Base-by-base conservation (phyloP, 2,888 invertebrate species). In the Lissocephala sabroskyi region DNA sequence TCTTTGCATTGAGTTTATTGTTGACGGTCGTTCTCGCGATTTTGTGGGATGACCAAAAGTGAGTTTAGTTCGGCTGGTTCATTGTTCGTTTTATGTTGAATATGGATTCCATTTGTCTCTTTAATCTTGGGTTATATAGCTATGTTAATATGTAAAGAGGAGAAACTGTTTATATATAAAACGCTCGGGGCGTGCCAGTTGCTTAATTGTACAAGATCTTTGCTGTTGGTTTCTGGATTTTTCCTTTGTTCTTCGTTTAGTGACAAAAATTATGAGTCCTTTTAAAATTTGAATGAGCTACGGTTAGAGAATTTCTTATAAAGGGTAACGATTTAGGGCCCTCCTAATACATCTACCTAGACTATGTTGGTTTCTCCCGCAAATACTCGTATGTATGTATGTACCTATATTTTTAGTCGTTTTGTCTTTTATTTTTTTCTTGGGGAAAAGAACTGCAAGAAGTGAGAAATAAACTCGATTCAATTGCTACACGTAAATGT, bases 201-300 rank as follows among this genome's bases (percentile, higher is more conserved):
- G 49, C 60, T 58, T 61, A 75, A 61, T 71, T 61, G 51, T 75
- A 75, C 73, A 67, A 63, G 47, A 43, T 58, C 30, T 36, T 43
- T 43, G 40, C 45, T 51, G n/a, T n/a, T 45, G 47, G 16, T 45
- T 40, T 29, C 33, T 26, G 6, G 17, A 35, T 45, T 16, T 19
- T 37, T 33, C 50, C 30, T 47, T 45, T 45, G 52, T 43, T 54
- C 45, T 66, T 56, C 53, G 41, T 56, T 51, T 45, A 75, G 61
- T 71, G 71, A 56, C 70, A 66, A 75, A 35, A 67, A 55, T 58
- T 58, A 58, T 59, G 56, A 63, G 59, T 42, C 47, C 36, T 59
- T 65, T 75, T 67, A 71, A 71, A 71, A 75, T 59, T 75, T 64
- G 58, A 71, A 75, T 75, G 67, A 75, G 53, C 76, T 68, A 68